Evolutionary conservation across 1,140 invertebrate species (phyloP), one percentile per base, ranked within the genome.

Genomic region (Cydia pomonella): DNA sequence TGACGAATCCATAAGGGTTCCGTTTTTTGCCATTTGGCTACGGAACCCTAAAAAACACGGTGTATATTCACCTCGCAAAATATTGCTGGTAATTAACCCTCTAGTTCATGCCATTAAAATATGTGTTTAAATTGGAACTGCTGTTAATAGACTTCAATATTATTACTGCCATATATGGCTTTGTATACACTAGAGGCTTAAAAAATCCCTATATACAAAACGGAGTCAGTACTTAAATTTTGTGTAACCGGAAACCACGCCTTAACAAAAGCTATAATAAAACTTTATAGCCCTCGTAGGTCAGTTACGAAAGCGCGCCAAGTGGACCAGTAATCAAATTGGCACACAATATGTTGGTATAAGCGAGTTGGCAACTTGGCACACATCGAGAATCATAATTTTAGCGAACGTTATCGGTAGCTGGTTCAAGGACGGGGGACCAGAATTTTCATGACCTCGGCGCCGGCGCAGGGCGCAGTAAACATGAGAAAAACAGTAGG

Each of bases 341-440:
- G 41, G 41, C 41, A 44, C 41, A 44, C 13, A 9, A 27, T 27
- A 38, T 38, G 21, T 59, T 23, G 53, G 21, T 23, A 59, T 59
- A 59, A 5, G 18, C 47, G 41, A 44, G 16, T 44, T 50, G 47
- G 13, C 12, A 50, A 18, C 12, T 50, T 50, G 47, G 53, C 53
- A 59, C 53, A 59, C 47, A 50, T 18, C 53, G 18, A 2, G 53
- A 59, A 59, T 59, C n/a, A 23, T 23, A 59, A 59, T 18, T 59
- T 59, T 59, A 59, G 53, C 53, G 21, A 23, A 21, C 53, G 16
- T 59, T 59, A 59, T 59, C 53, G 53, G 16, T n/a, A 7, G n/a
- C 18, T 23, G 53, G 53, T 59, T 59, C 53, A 23, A 59, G 53
- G 53, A 9, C 53, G 53, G 53, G 53, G 53, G 53, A 59, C 53